Conservation (phyloP, 2,113 vertebrate species). For the Symphodus melops region DNA sequence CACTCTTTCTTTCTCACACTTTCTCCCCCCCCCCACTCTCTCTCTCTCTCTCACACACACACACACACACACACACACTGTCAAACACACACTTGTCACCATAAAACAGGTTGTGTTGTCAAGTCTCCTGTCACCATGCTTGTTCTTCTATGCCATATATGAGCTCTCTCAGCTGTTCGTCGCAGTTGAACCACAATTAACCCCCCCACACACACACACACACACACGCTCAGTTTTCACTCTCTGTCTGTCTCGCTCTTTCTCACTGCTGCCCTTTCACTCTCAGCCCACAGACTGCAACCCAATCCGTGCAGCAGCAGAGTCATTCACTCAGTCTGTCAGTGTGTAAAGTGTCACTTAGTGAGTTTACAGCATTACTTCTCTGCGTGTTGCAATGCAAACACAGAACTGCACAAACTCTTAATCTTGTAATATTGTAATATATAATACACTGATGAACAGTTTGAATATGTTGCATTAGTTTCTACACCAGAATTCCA, state of each 20-base stretch:
- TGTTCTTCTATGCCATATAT: conserved; percentile 77
- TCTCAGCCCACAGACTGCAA: conserved; percentile 69
- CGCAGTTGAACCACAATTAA: conserved; percentile 83
- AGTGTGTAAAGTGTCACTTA: conserved; percentile 54
- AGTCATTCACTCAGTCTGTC: conserved; percentile 51
- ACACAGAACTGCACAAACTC: not conserved
- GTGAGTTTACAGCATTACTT: conserved; percentile 58
- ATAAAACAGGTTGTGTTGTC: conserved; percentile 81
- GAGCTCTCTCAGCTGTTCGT: conserved; percentile 84
- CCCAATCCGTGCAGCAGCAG: conserved; percentile 62
- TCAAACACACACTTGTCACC: conserved; percentile 70
- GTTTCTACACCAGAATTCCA: conserved; percentile 14
- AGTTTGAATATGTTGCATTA: conserved; percentile 17
- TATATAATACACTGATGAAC: no score
- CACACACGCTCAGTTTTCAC: conserved; percentile 62
- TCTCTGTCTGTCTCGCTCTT: conserved; percentile 60
- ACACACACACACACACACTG: conserved; percentile 30
- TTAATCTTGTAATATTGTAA: no score
- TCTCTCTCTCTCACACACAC: conserved; percentile 9
- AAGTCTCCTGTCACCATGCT: conserved; percentile 78
- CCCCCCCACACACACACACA: conserved; percentile 37
- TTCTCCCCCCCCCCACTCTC: conserved; percentile 26
- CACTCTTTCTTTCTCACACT: conserved; percentile 65
- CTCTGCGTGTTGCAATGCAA: conserved; percentile 28
- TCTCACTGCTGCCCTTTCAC: conserved; percentile 75